Evolutionary conservation across 2,797 vertebrate species (phyloP), one percentile per base, ranked within the genome.

Genomic region (Takifugu rubripes): DNA sequence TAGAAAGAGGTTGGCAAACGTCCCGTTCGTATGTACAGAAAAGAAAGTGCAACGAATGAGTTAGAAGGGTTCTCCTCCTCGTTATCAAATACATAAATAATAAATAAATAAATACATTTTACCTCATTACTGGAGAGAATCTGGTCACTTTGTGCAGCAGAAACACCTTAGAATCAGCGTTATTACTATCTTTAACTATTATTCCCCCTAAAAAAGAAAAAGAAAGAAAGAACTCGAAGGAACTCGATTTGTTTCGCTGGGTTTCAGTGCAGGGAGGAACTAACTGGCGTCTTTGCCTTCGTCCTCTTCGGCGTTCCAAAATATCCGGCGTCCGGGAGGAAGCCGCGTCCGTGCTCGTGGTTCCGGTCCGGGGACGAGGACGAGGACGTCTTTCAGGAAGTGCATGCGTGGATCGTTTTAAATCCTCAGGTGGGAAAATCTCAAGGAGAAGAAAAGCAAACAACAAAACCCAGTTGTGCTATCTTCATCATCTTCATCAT

Each of bases 71-170:
- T 40, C 36, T 3, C 42, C n/a, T 72, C 72, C 70, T 77, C 56
- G 78, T 56, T 47, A 75, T 25, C 49, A 69, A 75, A 57, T 72
- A 67, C 74, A 71, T 52, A 25, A 15, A 14, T 60, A 66, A 48
- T 48, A 24, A 48, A 52, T 52, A 52, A 81, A 79, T 82, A 79
- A 73, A 71, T 74, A 59, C 62, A 78, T 86, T 48, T 87, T 86
- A 90, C 89, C 88, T 92, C 85, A 81, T 80, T 79, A 68, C 84
- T 85, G 87, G 87, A 87, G 83, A 84, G 78, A 87, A 85, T 87
- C 84, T 90, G 90, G 88, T 90, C 91, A 90, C 88, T 92, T 90
- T 89, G 90, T 92, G 90, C 89, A 90, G 89, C 88, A 90, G 82
- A 89, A n/a, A 88, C 84, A 88, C 87, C 88, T 90, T 88, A 87